These are phyloP conservation scores for Delichon dasypus DNA, from an alignment of 2,797 vertebrate genomes.

Conservation along the genomic window DNA sequence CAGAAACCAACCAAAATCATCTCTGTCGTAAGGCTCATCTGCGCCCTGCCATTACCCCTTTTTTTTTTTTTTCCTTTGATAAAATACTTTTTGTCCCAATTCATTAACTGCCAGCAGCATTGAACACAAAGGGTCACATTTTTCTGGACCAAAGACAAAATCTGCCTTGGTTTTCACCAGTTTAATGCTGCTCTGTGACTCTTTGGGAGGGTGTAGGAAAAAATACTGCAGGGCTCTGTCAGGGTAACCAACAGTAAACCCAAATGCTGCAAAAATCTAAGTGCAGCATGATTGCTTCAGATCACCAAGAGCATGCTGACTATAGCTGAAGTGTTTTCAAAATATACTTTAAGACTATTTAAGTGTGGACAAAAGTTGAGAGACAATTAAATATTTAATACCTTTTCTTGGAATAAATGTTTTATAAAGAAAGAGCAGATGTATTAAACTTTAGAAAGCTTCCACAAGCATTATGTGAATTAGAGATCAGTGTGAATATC, in stretches of 20 bases:
- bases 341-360: background rate
- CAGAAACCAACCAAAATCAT: background rate
- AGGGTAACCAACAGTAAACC: background rate
- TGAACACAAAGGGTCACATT: background rate
- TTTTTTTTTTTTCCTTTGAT: background rate
- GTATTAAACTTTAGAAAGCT: background rate
- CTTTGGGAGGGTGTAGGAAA: background rate
- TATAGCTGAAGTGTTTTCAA: background rate
- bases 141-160: background rate
- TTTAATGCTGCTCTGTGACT: background rate
- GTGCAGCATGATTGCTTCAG: background rate
- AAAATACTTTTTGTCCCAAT: background rate
- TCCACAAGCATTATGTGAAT: background rate
- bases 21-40: background rate
- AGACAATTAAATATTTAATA: background rate
- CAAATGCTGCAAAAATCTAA: background rate
- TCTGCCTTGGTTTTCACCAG: background rate
- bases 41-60: background rate
- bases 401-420: background rate
- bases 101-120: background rate
- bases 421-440: background rate
- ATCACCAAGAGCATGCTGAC: background rate
- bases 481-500: background rate
- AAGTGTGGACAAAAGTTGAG: background rate
- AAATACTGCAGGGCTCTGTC: background rate